Conservation (phyloP, 2,113 vertebrate genomes). For the Paramormyrops kingsleyae region DNA sequence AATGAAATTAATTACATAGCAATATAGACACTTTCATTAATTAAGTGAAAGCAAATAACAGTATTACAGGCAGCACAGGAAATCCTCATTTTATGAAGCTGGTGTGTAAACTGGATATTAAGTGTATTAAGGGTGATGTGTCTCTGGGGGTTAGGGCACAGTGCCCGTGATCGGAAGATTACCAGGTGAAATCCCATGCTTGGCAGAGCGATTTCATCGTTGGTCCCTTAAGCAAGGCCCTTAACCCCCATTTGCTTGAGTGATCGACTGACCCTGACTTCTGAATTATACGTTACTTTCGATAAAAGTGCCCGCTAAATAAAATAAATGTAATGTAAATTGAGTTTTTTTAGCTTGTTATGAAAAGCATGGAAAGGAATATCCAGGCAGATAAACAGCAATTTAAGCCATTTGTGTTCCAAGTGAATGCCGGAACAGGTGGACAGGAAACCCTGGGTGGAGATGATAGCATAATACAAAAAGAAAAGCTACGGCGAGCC, state of each 20-base stretch:
- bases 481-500: background rate
- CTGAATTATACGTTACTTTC: background rate
- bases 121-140: background rate
- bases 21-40: background rate
- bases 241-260: background rate
- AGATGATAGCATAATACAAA: background rate
- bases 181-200: background rate
- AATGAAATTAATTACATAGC: background rate
- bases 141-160: background rate
- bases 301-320: background rate
- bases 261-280: background rate
- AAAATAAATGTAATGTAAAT: background rate
- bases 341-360: background rate
- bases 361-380: background rate
- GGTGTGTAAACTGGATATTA: background rate
- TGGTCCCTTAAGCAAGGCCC: background rate
- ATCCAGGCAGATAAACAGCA: background rate
- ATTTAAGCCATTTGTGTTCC: background rate
- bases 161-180: background rate
- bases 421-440: background rate
- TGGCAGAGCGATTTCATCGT: background rate
- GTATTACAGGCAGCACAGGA: background rate
- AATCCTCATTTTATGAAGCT: background rate
- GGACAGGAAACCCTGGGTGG: background rate
- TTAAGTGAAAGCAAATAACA: background rate